A percentile compares a stretch with the other conserved stretches of the same genome.
These are phyloP conservation scores for Melanotaenia boesemani DNA, from an alignment of 2,797 vertebrate genomes.

Conservation along the genomic window DNA sequence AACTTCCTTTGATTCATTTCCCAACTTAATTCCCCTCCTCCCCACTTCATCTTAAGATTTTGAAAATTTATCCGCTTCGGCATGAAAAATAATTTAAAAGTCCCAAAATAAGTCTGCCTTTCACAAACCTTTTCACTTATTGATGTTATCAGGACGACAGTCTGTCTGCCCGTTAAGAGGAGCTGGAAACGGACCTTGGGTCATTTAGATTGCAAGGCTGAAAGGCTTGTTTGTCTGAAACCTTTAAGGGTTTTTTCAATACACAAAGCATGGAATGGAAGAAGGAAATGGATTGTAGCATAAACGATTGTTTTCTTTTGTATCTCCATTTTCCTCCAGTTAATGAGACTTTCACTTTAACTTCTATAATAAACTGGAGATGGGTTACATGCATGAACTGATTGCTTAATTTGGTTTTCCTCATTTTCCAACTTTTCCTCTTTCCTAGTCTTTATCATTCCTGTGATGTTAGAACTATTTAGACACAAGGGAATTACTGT, in stretches of 20 bases:
- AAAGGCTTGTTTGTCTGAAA: conserved; percentile 24
- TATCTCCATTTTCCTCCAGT: conserved; percentile 7
- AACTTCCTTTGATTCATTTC: neutral
- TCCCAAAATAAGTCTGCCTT: conserved; percentile 23
- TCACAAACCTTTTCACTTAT: conserved; percentile 24
- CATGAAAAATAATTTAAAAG: conserved; percentile 1
- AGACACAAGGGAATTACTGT: neutral
- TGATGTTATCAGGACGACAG: conserved; percentile 59
- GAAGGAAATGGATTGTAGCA: conserved; percentile 4
- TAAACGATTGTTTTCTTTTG: conserved; percentile 33
- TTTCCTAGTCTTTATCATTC: neutral
- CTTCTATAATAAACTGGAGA: neutral
- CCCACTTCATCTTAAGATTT: neutral
- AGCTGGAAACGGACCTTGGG: conserved; percentile 41
- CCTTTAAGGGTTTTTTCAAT: conserved; percentile 25
- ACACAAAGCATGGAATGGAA: conserved; percentile 16
- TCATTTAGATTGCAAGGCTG: conserved; percentile 25
- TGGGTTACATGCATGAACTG: neutral
- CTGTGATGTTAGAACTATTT: neutral
- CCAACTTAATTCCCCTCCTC: neutral
- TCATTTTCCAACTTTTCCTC: neutral
- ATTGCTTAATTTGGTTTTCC: neutral
- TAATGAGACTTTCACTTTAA: neutral
- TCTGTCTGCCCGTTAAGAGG: conserved; percentile 45
- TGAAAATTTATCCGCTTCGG: neutral